Conservation (phyloP, 2,888 invertebrate genomes). For the Cheilosia grossa region DNA sequence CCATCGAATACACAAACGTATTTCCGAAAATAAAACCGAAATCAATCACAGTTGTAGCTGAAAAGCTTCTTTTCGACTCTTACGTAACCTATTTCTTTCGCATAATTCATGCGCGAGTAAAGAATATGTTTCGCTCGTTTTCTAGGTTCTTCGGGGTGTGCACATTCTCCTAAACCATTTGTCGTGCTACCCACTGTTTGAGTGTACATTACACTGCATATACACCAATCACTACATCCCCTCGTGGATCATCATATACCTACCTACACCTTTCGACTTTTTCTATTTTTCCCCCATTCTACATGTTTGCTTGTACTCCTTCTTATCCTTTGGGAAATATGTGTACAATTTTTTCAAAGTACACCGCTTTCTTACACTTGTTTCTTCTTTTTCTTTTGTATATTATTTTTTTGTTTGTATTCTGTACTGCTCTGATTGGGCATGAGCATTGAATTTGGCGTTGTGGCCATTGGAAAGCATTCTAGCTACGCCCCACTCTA, state of each 20-base stretch:
- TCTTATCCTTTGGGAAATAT: constrained; percentile 69
- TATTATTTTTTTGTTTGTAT: constrained; percentile 33
- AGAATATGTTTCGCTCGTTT: constrained; percentile 42
- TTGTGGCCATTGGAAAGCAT: constrained; percentile 78
- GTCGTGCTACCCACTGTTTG: constrained; percentile 24
- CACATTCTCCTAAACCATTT: constrained; percentile 44
- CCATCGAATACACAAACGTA: background rate
- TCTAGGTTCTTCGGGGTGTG: constrained; percentile 42
- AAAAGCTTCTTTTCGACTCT: constrained; percentile 58
- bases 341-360: constrained; percentile 39
- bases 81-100: constrained; percentile 63
- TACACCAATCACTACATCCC: constrained; percentile 31
- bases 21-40: constrained; percentile 14
- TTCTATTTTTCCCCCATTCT: background rate
- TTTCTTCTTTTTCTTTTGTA: constrained; percentile 12
- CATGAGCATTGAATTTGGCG: constrained; percentile 78
- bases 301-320: constrained; percentile 42
- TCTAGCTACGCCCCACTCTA: constrained; percentile 76
- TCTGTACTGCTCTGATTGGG: constrained; percentile 76
- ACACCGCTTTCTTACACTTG: constrained; percentile 27
- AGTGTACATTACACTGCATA: constrained; percentile 33
- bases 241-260: constrained; percentile 29
- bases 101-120: constrained; percentile 70
- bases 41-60: constrained; percentile 66
- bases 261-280: constrained; percentile 30